Evolutionary conservation across 2,113 vertebrate genomes (phyloP).

Genomic region (Cinclus mexicanus): DNA sequence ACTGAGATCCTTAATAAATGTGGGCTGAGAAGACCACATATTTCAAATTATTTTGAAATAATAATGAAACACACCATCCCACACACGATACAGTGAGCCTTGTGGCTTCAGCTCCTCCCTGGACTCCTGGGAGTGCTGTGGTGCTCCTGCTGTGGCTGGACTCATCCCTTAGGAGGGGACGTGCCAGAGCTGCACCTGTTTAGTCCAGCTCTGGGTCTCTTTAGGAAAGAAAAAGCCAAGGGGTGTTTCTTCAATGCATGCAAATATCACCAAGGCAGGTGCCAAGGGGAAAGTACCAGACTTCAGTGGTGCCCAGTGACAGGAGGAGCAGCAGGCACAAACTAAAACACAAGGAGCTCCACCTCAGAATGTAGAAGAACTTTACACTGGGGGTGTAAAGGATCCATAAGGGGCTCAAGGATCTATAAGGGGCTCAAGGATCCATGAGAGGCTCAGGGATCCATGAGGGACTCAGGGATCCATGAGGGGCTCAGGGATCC

Average conservation of each 20-base stretch:
- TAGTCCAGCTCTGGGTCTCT: too few relatives aligned
- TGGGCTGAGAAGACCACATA: background rate
- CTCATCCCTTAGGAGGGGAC: background rate
- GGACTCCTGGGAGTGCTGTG: background rate
- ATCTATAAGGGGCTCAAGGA: too few relatives aligned
- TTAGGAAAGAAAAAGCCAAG: background rate
- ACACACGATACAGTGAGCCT: background rate
- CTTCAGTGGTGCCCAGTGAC: background rate
- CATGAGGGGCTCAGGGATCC: background rate
- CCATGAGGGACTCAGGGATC: background rate
- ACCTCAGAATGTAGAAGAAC: fast-evolving
- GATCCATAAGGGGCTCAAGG: too few relatives aligned
- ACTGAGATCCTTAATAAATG: background rate
- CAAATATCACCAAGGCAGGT: background rate
- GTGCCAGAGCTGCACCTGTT: too few relatives aligned
- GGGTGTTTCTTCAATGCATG: fast-evolving
- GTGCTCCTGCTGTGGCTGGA: background rate
- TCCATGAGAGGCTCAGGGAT: background rate
- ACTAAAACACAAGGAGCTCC: background rate
- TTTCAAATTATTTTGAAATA: background rate
- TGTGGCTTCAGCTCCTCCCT: background rate
- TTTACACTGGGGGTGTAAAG: background rate
- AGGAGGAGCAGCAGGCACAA: background rate
- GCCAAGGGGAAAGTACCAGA: background rate
- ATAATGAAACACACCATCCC: background rate